Evolutionary conservation across 1,140 invertebrate genomes (phyloP), one percentile per base, ranked within the genome.

Genomic region (Drosophila seguyi): DNA sequence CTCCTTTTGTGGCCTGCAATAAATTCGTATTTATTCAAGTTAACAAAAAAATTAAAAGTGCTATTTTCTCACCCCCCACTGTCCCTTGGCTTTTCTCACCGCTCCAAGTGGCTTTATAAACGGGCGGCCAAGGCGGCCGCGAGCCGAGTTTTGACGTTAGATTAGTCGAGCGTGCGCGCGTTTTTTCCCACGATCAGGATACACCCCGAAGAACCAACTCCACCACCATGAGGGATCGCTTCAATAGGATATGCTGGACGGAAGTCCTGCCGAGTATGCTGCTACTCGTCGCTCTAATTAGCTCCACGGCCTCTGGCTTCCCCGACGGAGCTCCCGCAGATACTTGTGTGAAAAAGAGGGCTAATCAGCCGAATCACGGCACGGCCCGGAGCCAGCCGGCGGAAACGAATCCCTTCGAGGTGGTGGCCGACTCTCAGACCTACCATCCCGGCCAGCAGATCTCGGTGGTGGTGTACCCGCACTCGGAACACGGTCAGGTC

Each of bases 311-410:
- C 13, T 1, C 14, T 1, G 94, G 88, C 34, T 96, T 97, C 80
- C 96, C 96, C 0, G 96, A 96, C 78, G 96, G 96, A 11, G 96
- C 95, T 5, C 96, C 96, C 0, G 94, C 96, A 11, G 96, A 97
- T 87, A 95, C 95, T 22, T 97, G 96, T 83, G 96, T 96, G 0
- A 96, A 96, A 81, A 94, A 95, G 22, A 93, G 94, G 25, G 94
- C 95, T 1, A 96, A 96, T 93, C 95, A 95, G 78, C 96, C 96
- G 0, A 95, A 96, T 91, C 96, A 97, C 75, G 95, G 96, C 31
- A 94, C 95, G 74, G 94, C 95, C 14, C 92, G 94, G 22, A 93
- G 95, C 1, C 95, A 96, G 79, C 93, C 95, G 1, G 79, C 94
- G 3, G 91, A 94, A 2, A 95, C 94, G 0, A 94, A 94, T 77